phyloP scores from a whole-genome alignment of 1,140 invertebrate genomes.

The Pseudomyrmex flavicornis region DNA sequence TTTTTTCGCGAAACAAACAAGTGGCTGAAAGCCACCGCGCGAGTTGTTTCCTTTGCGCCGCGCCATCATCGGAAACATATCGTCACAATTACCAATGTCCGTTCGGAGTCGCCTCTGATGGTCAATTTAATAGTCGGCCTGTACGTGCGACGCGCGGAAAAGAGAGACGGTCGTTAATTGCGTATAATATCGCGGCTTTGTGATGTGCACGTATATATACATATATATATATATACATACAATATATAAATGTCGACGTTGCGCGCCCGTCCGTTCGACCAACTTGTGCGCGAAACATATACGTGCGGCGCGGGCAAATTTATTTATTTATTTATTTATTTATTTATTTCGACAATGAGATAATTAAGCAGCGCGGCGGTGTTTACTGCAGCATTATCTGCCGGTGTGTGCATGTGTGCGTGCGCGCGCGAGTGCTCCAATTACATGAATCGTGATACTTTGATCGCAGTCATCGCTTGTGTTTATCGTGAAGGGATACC shows the following conservation, averaged over 20 bases:
- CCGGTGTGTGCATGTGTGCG: not conserved
- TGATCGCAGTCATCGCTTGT: constrained; percentile 59
- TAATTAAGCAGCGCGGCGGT: constrained; percentile 32
- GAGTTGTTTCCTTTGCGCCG: constrained; percentile 10
- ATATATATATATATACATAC: constrained; percentile 8
- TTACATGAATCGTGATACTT: constrained; percentile 45
- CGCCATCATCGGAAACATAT: not conserved
- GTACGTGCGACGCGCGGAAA: constrained; percentile 19
- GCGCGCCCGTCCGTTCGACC: not conserved
- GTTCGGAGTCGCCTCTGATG: constrained; percentile 47
- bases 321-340: constrained; percentile 38
- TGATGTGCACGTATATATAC: not conserved
- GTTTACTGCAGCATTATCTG: constrained; percentile 41
- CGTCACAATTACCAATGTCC: constrained; percentile 38
- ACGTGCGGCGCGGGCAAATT: constrained; percentile 5
- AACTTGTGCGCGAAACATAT: constrained; percentile 21
- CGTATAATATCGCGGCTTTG: constrained; percentile 50
- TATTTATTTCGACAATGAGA: constrained; percentile 43
- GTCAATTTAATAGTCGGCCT: constrained; percentile 38
- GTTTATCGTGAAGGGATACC: constrained; percentile 64
- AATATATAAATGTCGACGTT: constrained; percentile 47
- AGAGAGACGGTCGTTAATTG: constrained; percentile 45
- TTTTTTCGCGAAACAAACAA: too few relatives aligned
- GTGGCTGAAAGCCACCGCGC: constrained; percentile 15
- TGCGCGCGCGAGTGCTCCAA: not conserved